Evolutionary conservation across 2,888 invertebrate species (phyloP).

Genomic region (Pherbina coryleti): DNA sequence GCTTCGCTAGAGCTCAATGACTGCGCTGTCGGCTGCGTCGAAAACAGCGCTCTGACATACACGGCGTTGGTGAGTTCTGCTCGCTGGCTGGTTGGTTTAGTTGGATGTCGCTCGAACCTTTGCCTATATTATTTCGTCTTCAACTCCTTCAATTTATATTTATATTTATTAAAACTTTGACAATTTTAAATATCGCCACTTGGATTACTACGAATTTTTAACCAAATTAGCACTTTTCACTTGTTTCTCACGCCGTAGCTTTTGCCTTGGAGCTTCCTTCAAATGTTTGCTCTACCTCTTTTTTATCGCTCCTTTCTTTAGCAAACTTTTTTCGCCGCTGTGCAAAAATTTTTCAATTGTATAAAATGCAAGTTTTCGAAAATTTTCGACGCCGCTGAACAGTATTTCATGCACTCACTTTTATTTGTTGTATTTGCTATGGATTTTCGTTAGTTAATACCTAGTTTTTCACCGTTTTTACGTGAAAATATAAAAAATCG

Average conservation of each 20-base stretch:
- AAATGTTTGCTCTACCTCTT: conserved; percentile 39
- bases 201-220: conserved; percentile 36
- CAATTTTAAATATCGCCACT: conserved; percentile 19
- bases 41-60: conserved; percentile 31
- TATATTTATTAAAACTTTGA: conserved; percentile 22
- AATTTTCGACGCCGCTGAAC: conserved; percentile 27
- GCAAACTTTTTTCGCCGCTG: conserved; percentile 54
- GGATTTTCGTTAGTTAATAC: conserved; percentile 39
- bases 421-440: conserved; percentile 40
- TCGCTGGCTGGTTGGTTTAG: conserved; percentile 25
- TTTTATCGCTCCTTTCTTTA: conserved; percentile 54
- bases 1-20: conserved; percentile 20
- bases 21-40: conserved; percentile 45
- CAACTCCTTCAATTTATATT: not conserved
- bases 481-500: conserved; percentile 56
- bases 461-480: conserved; percentile 52
- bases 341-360: conserved; percentile 56
- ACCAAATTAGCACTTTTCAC: conserved; percentile 41
- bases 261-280: conserved; percentile 7
- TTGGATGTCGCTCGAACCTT: conserved; percentile 43
- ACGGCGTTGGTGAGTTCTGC: conserved; percentile 51
- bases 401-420: conserved; percentile 44
- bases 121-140: too few species aligned
- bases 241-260: conserved; percentile 14
- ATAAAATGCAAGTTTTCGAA: conserved; percentile 38